These are phyloP conservation scores for Phalera bucephala DNA, from an alignment of 2,888 invertebrate genomes.

Conservation along the genomic window DNA sequence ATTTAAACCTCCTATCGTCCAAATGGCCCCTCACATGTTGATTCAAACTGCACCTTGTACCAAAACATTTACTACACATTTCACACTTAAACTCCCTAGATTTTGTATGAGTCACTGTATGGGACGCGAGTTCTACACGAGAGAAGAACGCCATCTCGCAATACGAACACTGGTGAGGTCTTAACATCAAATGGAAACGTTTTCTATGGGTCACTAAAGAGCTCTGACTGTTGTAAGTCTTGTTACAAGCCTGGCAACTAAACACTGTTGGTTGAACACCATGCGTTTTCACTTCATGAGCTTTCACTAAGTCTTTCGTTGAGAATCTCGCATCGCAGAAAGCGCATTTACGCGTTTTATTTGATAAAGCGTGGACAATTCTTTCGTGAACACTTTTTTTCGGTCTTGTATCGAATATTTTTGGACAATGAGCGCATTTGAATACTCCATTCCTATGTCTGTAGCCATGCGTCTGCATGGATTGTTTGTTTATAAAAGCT, in stretches of 20 bases:
- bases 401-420: constrained; percentile 54
- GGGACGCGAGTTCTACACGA: constrained; percentile 32
- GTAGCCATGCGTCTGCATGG: constrained; percentile 33
- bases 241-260: constrained; percentile 49
- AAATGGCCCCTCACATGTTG: constrained; percentile 32
- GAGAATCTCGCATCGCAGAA: constrained; percentile 48
- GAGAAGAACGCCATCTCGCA: constrained; percentile 62
- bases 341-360: constrained; percentile 41
- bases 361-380: constrained; percentile 43
- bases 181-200: constrained; percentile 44
- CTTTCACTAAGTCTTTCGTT: constrained; percentile 39
- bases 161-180: constrained; percentile 50
- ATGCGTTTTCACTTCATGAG: constrained; percentile 44
- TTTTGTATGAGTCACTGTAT: constrained; percentile 38
- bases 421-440: constrained; percentile 52
- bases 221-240: constrained; percentile 38
- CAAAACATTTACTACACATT: constrained; percentile 27
- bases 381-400: constrained; percentile 54
- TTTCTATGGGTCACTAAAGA: constrained; percentile 41
- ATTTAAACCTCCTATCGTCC: constrained; percentile 19
- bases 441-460: constrained; percentile 33
- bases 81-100: constrained; percentile 34
- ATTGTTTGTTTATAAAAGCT: constrained; percentile 43
- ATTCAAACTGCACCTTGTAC: constrained; percentile 27
- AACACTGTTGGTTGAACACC: constrained; percentile 33